Base-by-base conservation (phyloP, 2,888 invertebrate genomes). In the Pilophorus perplexus region DNA sequence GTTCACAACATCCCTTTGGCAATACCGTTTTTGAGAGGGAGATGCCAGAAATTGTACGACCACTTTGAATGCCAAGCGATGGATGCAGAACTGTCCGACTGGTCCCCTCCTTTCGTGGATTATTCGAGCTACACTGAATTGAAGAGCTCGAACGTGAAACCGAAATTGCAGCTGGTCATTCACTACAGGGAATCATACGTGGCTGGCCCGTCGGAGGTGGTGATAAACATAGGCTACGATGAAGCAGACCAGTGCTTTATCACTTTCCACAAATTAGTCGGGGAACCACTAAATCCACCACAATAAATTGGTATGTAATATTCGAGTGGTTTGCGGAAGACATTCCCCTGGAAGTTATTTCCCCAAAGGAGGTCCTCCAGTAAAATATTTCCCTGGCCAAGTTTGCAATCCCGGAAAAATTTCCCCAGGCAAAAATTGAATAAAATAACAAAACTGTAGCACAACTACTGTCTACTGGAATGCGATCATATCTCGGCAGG, bases 141-240 rank as follows among this genome's bases (percentile, higher is more conserved):
- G 14, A 23, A n/a, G 8, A 44, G 59, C 4, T 59, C 59, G 2
- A 18, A 59, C 5, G 25, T 12, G 16, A 59, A 22, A 16, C 59
- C 59, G 3, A 59, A n/a, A 23, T n/a, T 59, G 27, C 59, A 59
- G 42, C 40, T 59, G 4, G 27, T 42, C 23, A 59, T 59, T n/a
- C 59, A 42, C 14, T 59, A 42, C 38, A 6, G 42, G 14, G 59
- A 59, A 6, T 23, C 23, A 5, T 25, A 18, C 16, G 16, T 25
- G 10, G 3, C 1, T 12, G 42, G 8, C 8, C 59, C 59, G 27
- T 59, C 59, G 3, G 59, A 59, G 16, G 16, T 59, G 25, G 44
- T 59, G 27, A 25, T 59, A 23, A 42, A 59, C 27, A 42, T 59
- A 40, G 59, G 59, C 14, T 59, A 59, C 42, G 59, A 42, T 14